These are phyloP conservation scores for Melipona beecheii DNA, from an alignment of 2,888 invertebrate genomes.

Conservation along the genomic window DNA sequence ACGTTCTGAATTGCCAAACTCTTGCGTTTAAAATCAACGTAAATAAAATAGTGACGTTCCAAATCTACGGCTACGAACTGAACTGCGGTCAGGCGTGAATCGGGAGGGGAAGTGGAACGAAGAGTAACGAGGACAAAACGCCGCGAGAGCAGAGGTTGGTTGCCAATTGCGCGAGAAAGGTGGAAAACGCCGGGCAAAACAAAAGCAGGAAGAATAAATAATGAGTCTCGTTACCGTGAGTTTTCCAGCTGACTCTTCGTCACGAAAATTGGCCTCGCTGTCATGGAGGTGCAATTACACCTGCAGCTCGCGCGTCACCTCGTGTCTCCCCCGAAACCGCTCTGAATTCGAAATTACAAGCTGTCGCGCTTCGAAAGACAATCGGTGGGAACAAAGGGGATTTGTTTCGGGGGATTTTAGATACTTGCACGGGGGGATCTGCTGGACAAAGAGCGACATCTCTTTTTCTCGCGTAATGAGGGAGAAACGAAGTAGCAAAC, in stretches of 20 bases:
- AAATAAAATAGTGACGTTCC: too few relatives aligned
- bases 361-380: slow-evolving; percentile 24
- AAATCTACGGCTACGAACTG: too few relatives aligned
- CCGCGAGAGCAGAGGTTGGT: not conserved
- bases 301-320: slow-evolving; percentile 7
- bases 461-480: not conserved
- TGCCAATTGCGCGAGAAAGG: not conserved
- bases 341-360: slow-evolving; percentile 39
- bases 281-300: slow-evolving; percentile 57
- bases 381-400: slow-evolving; percentile 32
- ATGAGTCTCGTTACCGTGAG: slow-evolving; percentile 56
- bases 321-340: slow-evolving; percentile 8
- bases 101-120: not conserved
- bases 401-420: not conserved
- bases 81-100: not conserved
- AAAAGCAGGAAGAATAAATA: slow-evolving; percentile 60
- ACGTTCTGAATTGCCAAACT: too few relatives aligned
- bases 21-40: too few relatives aligned
- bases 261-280: slow-evolving; percentile 58
- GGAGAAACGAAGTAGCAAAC: too few relatives aligned
- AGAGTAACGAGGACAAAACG: not conserved
- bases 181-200: slow-evolving; percentile 22
- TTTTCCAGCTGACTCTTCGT: slow-evolving; percentile 52
- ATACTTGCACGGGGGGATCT: not conserved
- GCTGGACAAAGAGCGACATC: not conserved